Percentiles rank a stretch among this genome's conserved stretches.
These are phyloP conservation scores for Andrena hattorfiana DNA, from an alignment of 2,888 invertebrate species.

Conservation along the genomic window DNA sequence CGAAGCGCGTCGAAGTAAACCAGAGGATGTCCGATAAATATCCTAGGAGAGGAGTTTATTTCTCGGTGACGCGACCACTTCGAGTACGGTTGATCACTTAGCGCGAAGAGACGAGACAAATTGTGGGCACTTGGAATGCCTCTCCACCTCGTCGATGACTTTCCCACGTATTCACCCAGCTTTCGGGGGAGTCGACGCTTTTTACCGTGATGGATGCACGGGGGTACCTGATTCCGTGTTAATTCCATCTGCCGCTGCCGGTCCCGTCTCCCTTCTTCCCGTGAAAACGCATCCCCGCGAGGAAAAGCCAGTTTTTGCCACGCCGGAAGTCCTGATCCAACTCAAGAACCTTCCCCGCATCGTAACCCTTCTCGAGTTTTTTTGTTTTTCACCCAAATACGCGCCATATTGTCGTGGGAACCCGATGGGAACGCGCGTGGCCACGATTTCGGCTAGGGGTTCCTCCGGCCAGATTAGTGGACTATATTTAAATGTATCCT, in stretches of 20 bases:
- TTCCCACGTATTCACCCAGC: conserved; percentile 52
- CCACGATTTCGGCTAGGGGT: conserved; percentile 30
- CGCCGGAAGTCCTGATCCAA: conserved; percentile 75
- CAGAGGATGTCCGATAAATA: background rate
- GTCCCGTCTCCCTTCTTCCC: conserved; percentile 45
- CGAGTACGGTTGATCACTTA: conserved; percentile 25
- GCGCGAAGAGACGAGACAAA: conserved; percentile 33
- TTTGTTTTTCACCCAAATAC: conserved; percentile 78
- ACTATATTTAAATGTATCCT: conserved; percentile 77
- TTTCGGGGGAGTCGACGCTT: conserved; percentile 27
- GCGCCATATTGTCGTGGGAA: conserved; percentile 81
- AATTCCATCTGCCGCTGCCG: conserved; percentile 59
- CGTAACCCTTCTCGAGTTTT: conserved; percentile 77
- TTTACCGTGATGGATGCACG: conserved; percentile 26
- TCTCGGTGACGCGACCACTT: background rate
- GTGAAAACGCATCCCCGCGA: conserved; percentile 58
- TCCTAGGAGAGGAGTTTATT: background rate
- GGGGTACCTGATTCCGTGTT: conserved; percentile 66
- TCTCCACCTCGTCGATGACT: background rate
- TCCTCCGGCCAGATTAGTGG: conserved; percentile 40
- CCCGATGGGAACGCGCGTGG: conserved; percentile 71
- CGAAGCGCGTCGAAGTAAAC: background rate
- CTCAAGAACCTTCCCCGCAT: conserved; percentile 35
- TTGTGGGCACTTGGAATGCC: conserved; percentile 1
- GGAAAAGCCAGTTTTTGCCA: conserved; percentile 70